phyloP scores from a whole-genome alignment of 1,140 invertebrate genomes.

The Marisa cornuarietis region DNA sequence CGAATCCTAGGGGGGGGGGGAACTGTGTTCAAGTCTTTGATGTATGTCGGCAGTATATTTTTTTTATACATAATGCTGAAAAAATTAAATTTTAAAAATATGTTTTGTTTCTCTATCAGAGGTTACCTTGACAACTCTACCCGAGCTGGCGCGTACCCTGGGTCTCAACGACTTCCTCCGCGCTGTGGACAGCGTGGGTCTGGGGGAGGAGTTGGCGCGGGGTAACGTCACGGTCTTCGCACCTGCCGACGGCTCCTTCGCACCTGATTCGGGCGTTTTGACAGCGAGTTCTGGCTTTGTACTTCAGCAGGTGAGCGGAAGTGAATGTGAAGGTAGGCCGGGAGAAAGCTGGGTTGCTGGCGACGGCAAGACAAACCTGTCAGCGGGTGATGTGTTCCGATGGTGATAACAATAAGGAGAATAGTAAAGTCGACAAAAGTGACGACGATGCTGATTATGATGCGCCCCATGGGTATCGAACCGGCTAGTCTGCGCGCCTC shows the following conservation, averaged over 20 bases:
- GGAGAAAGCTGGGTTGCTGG: not conserved
- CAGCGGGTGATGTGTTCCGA: not conserved
- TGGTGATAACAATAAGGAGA: not conserved
- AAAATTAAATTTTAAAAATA: not conserved
- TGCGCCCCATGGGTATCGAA: no score
- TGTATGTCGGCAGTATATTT: not conserved
- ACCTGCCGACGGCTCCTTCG: slow-evolving; percentile 43
- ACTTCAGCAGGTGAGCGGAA: not conserved
- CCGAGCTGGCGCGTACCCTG: slow-evolving; percentile 33
- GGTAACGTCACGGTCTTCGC: slow-evolving; percentile 53
- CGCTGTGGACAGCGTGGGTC: slow-evolving; percentile 36
- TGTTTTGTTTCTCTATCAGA: slow-evolving; percentile 25
- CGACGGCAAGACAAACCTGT: no score
- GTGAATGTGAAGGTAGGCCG: slow-evolving; percentile 3
- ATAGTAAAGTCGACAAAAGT: no score
- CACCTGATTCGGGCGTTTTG: slow-evolving; percentile 16
- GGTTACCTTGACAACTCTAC: slow-evolving; percentile 29
- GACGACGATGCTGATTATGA: not conserved
- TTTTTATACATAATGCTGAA: not conserved
- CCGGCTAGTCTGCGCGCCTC: no score
- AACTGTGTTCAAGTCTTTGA: not conserved
- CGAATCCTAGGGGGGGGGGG: no score
- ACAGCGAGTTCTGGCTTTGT: slow-evolving; percentile 11
- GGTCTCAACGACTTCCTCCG: slow-evolving; percentile 45
- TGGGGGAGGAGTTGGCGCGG: slow-evolving; percentile 29